Base-by-base conservation (phyloP, 1,140 invertebrate genomes). In the Aphelinus certus region DNA sequence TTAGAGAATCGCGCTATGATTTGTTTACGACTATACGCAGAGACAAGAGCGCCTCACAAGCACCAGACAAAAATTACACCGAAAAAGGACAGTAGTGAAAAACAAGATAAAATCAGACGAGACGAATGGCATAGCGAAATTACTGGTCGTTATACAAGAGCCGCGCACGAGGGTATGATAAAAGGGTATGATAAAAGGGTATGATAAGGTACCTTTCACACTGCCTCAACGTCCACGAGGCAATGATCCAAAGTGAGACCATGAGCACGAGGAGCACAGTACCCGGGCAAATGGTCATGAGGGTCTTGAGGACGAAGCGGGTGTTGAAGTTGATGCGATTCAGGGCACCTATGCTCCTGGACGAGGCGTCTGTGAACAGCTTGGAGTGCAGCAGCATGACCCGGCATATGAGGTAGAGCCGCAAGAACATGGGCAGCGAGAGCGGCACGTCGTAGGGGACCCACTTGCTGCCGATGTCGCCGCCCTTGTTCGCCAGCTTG, bases 301-400 rank as follows among this genome's bases (percentile, higher is more conserved):
- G 90, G 63, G 98, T 99, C 90, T 99, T 99, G 82, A 99, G 92
- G 82, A 99, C 98, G 90, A 99, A 99, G 89, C 94, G 92, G 83
- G 98, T 99, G 90, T 99, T 99, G 91, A 99, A 99, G 90, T 99
- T 99, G 88, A 99, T 99, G 84, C 98, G 93, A 92, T 99, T 99
- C 83, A 99, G 92, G 82, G 98, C 98, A 83, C 97, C 97, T 90
- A 95, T 95, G 89, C 93, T 95, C 84, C 94, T 91, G 66, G 95
- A 97, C 63, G 96, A 98, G 77, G 97, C 97, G 89, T 99, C 98
- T 60, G 98, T 99, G 90, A 99, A 99, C 69, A 99, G 91, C 91
- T 99, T 98, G 87, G 96, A 98, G 90, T 99, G 98, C 80, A 99
- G 92, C 80, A 99, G 91, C 98, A 99, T 99, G 77, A 99, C 98